Evolutionary conservation across 2,113 vertebrate species (phyloP), one percentile per base, ranked within the genome.

Genomic region (Dasyprocta punctata): DNA sequence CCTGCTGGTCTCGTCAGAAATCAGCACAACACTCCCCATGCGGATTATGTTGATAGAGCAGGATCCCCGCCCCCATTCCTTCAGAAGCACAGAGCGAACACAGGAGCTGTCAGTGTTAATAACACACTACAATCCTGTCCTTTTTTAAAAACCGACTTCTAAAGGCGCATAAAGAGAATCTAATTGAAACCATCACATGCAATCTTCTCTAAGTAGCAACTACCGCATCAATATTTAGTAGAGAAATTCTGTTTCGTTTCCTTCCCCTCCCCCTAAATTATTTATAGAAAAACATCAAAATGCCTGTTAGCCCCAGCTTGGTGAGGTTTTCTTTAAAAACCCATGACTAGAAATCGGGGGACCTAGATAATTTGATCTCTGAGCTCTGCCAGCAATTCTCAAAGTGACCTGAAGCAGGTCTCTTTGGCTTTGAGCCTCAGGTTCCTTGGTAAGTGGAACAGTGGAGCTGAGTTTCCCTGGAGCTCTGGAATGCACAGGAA

Each of bases 181-280:
- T 98, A 98, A 98, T 90, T 97, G 96, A 98, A 95, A 96, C 93
- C 47, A 92, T 98, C 97, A 95, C 60, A 96, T 56, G 63, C 96
- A 96, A 97, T 97, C 95, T 97, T 92, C 94, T 90, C 71, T 44
- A 86, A 97, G 95, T 67, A 86, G 77, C 88, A 96, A 92, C 75
- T 97, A 88, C 85, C 80, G 41, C 58, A 92, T 98, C 96, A 98
- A 91, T 97, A 98, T 96, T 97, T 97, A 97, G 97, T 94, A 80
- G 97, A 86, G 38, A 95, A 98, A 97, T 87, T 24, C 83, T 83
- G 92, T 92, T 97, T 97, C 94, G 95, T 97, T 98, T 98, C 95
- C 95, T 95, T 63, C 54, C 80, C 89, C 54, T 93, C 67, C 86
- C 78, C 80, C 89, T 95, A 89, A 97, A 89, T 96, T 95, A 97